Percentiles rank a stretch among this genome's conserved stretches.
These are phyloP conservation scores for Sphecodes monilicornis DNA, from an alignment of 2,888 invertebrate genomes.

Conservation along the genomic window DNA sequence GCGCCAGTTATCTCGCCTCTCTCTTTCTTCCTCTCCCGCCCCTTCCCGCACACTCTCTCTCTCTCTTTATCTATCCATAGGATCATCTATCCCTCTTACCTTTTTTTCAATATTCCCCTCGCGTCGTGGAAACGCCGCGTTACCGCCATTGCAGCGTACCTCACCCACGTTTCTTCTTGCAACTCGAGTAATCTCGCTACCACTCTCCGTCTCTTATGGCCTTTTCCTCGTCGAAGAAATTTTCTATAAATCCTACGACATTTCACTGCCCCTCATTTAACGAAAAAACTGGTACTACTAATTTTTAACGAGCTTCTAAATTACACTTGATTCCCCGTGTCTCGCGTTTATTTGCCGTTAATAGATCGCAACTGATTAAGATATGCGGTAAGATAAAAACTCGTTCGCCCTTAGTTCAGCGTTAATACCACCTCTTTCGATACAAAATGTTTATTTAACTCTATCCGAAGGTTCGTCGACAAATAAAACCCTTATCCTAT, in stretches of 20 bases:
- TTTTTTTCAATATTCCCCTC: slow-evolving; percentile 26
- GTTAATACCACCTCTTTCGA: not conserved
- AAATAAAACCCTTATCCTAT: no score
- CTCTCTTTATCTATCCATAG: slow-evolving; percentile 30
- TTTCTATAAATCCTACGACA: not conserved
- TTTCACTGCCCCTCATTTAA: not conserved
- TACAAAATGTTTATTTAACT: not conserved
- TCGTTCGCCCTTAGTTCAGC: not conserved
- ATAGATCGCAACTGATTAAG: slow-evolving; percentile 2
- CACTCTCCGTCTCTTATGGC: not conserved
- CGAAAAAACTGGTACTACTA: not conserved
- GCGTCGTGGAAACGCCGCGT: slow-evolving; percentile 35
- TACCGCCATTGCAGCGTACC: slow-evolving; percentile 17
- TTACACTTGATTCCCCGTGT: not conserved
- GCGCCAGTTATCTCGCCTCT: slow-evolving; percentile 73
- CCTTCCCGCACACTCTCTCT: slow-evolving; percentile 29
- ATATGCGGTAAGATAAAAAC: not conserved
- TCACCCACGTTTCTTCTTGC: slow-evolving; percentile 49
- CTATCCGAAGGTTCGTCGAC: not conserved
- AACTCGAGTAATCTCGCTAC: slow-evolving; percentile 11
- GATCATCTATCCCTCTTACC: slow-evolving; percentile 35
- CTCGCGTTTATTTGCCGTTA: not conserved
- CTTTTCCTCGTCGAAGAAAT: not conserved
- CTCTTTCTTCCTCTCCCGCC: slow-evolving; percentile 25
- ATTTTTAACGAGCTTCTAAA: not conserved